phyloP scores from a whole-genome alignment of 37 sponge, comb jelly and placozoan species.

The Oopsacas minuta region DNA sequence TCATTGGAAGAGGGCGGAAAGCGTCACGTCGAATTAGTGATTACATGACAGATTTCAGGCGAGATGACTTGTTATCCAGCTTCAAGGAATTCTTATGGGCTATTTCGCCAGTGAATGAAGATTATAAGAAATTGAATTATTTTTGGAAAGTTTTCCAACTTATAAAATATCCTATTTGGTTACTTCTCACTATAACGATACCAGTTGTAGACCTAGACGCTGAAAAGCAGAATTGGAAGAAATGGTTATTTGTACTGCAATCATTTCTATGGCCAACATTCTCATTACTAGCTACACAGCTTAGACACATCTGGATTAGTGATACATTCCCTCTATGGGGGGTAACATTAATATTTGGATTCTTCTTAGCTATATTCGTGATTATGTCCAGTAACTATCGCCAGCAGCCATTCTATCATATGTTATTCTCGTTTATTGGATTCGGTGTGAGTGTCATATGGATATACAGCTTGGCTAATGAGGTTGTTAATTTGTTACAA shows the following conservation, averaged over 20 bases:
- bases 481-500: conserved; percentile 84
- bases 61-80: not conserved
- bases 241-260: conserved; percentile 74
- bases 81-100: conserved; percentile 3
- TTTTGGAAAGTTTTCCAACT: not conserved
- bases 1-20: not conserved
- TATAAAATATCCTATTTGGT: conserved; percentile 30
- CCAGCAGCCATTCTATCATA: conserved; percentile 61
- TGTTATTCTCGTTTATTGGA: conserved; percentile 81
- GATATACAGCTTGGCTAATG: conserved; percentile 91
- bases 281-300: conserved; percentile 26
- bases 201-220: conserved; percentile 75
- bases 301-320: conserved; percentile 29
- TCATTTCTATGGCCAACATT: conserved; percentile 58
- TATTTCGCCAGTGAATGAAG: not conserved
- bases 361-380: conserved; percentile 47
- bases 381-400: conserved; percentile 45
- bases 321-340: conserved; percentile 53
- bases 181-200: conserved; percentile 63
- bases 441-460: conserved; percentile 76
- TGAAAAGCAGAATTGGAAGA: conserved; percentile 76
- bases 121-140: not conserved
- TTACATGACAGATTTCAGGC: not conserved
- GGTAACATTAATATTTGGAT: conserved; percentile 28
- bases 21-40: not conserved